These are phyloP conservation scores for Lanistes nyassanus DNA, from an alignment of 1,140 invertebrate genomes.

Conservation along the genomic window DNA sequence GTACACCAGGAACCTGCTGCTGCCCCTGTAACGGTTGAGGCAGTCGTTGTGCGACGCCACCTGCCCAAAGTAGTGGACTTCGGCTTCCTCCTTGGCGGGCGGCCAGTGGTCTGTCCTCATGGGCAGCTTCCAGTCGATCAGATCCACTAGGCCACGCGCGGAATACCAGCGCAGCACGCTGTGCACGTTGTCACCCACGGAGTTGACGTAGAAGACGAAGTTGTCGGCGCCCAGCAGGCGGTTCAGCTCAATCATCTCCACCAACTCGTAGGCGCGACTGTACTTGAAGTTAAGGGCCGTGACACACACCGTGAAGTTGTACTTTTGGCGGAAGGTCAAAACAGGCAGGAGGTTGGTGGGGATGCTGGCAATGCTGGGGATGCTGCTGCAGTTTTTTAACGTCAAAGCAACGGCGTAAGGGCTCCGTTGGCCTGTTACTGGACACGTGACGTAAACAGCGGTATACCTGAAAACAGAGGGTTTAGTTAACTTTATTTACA, in stretches of 20 bases:
- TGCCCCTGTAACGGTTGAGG: conserved; percentile 34
- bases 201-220: conserved; percentile 94
- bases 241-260: conserved; percentile 94
- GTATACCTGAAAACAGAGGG: conserved; percentile 35
- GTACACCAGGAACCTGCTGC: conserved; percentile 34
- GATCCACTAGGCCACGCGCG: conserved; percentile 72
- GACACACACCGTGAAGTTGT: conserved; percentile 85
- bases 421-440: neutral
- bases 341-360: neutral
- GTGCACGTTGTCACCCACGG: conserved; percentile 78
- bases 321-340: neutral
- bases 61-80: conserved; percentile 53
- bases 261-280: conserved; percentile 78
- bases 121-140: conserved; percentile 87
- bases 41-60: conserved; percentile 49
- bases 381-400: conserved; percentile 16
- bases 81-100: conserved; percentile 12
- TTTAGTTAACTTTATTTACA: no score
- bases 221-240: conserved; percentile 85
- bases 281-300: conserved; percentile 93
- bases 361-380: no score
- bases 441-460: conserved; percentile 27
- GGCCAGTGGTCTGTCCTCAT: conserved; percentile 69
- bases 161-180: conserved; percentile 79
- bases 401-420: conserved; percentile 37